Evolutionary conservation across 2,888 invertebrate genomes (phyloP).

Genomic region (Scaptodrosophila latifasciaeformis): DNA sequence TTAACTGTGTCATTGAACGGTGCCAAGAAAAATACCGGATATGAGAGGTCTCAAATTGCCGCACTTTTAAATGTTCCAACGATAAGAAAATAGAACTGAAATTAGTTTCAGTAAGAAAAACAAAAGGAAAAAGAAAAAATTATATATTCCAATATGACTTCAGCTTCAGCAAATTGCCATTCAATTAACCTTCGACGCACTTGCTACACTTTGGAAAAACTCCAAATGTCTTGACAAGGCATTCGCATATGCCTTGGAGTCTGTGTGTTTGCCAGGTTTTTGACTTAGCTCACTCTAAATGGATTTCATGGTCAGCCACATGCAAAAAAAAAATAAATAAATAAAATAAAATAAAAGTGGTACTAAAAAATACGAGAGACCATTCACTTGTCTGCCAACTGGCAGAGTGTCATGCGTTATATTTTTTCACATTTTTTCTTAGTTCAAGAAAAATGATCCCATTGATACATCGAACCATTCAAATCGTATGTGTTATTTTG

Average conservation of each 20-base stretch:
- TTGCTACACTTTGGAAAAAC: slow-evolving; percentile 22
- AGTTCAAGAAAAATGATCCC: slow-evolving; percentile 24
- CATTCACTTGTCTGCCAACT: slow-evolving; percentile 58
- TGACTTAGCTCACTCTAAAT: not conserved
- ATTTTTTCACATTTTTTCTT: too few relatives aligned
- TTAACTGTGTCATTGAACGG: slow-evolving; percentile 64
- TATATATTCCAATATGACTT: too few relatives aligned
- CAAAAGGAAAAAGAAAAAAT: slow-evolving; percentile 3
- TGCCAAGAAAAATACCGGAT: slow-evolving; percentile 29
- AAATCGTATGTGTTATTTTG: slow-evolving; percentile 47
- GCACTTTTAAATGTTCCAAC: too few relatives aligned
- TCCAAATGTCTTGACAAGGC: too few relatives aligned
- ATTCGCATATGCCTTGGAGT: not conserved
- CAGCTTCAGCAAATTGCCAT: too few relatives aligned
- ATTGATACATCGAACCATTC: slow-evolving; percentile 27
- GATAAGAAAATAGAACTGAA: too few relatives aligned
- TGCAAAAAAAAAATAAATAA: slow-evolving; percentile 3
- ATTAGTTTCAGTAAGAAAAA: slow-evolving; percentile 11
- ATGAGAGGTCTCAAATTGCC: too few relatives aligned
- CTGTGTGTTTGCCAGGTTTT: too few relatives aligned
- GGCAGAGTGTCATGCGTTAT: too few relatives aligned
- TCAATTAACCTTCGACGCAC: slow-evolving; percentile 57
- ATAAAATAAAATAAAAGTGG: too few relatives aligned
- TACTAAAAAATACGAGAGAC: slow-evolving; percentile 19
- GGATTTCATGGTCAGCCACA: not conserved